Percentiles rank a stretch among this genome's conserved stretches.
These are phyloP conservation scores for Sepiola atlantica DNA, from an alignment of 2,888 invertebrate species.

Conservation along the genomic window DNA sequence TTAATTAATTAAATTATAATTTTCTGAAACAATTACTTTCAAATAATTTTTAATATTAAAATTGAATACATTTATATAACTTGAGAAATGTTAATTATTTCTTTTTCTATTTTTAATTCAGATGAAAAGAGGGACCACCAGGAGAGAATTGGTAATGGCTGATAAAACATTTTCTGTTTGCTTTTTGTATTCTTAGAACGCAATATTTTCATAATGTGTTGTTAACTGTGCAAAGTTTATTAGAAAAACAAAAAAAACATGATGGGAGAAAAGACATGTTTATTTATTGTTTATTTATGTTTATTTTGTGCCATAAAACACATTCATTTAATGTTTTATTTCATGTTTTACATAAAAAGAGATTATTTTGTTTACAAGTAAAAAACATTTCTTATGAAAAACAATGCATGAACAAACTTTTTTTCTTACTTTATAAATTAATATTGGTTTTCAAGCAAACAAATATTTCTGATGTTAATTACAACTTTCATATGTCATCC, in stretches of 20 bases:
- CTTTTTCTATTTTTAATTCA: constrained; percentile 34
- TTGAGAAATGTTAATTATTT: not conserved
- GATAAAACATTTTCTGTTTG: not conserved
- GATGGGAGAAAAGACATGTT: not conserved
- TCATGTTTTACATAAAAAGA: not conserved
- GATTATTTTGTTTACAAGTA: not conserved
- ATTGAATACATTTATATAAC: not conserved
- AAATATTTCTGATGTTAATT: not conserved
- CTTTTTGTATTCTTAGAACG: not conserved
- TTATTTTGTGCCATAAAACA: not conserved
- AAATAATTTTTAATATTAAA: not conserved
- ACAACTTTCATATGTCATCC: too few species aligned
- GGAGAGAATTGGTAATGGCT: constrained; percentile 45
- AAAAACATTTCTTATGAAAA: not conserved
- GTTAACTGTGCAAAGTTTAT: not conserved
- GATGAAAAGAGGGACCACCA: constrained; percentile 43
- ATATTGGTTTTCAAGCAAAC: not conserved
- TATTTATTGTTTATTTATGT: not conserved
- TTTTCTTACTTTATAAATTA: not conserved
- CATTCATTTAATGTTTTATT: not conserved
- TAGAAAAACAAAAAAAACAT: not conserved
- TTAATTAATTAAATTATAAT: not conserved
- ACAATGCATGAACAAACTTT: not conserved
- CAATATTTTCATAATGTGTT: not conserved
- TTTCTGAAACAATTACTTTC: not conserved